These are phyloP conservation scores for Distichodus sexfasciatus DNA, from an alignment of 2,797 vertebrate genomes.

Conservation along the genomic window DNA sequence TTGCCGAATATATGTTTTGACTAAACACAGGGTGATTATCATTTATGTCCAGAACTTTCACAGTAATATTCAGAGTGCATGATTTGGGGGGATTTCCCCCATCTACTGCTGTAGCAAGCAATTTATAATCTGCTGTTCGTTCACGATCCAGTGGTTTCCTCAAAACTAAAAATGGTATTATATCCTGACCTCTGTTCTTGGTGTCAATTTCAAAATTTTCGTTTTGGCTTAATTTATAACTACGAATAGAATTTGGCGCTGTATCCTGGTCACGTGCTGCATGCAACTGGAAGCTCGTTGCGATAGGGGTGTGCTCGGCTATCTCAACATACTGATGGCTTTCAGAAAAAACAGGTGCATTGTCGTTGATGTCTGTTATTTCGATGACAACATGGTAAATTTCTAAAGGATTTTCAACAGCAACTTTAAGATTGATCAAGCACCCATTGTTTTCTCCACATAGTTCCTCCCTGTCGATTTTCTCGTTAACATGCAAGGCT, in stretches of 20 bases:
- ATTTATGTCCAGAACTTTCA: conserved; percentile 45
- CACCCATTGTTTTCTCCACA: conserved; percentile 57
- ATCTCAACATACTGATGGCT: conserved; percentile 53
- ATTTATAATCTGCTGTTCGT: not conserved
- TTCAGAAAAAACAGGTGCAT: conserved; percentile 51
- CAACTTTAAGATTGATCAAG: conserved; percentile 61
- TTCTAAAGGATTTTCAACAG: conserved; percentile 64
- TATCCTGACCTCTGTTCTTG: conserved; percentile 35
- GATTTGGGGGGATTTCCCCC: conserved; percentile 49
- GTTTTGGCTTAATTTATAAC: conserved; percentile 49
- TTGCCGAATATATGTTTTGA: conserved; percentile 24
- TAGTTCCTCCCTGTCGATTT: conserved; percentile 68
- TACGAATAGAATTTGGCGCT: conserved; percentile 59
- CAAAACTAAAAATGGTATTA: conserved; percentile 48
- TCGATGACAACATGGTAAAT: conserved; percentile 65
- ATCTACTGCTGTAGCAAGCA: conserved; percentile 45
- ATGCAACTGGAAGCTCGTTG: conserved; percentile 63
- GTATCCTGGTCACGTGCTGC: conserved; percentile 65
- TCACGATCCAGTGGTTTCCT: conserved; percentile 50
- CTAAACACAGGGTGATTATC: conserved; percentile 51
- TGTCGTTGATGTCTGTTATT: conserved; percentile 57
- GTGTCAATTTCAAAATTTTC: conserved; percentile 49
- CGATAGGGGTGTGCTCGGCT: conserved; percentile 56
- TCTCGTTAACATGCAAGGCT: conserved; percentile 57
- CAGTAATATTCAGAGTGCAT: conserved; percentile 17